Base-by-base conservation (phyloP, 2,888 invertebrate species). In the Caenorhabditis angaria region DNA sequence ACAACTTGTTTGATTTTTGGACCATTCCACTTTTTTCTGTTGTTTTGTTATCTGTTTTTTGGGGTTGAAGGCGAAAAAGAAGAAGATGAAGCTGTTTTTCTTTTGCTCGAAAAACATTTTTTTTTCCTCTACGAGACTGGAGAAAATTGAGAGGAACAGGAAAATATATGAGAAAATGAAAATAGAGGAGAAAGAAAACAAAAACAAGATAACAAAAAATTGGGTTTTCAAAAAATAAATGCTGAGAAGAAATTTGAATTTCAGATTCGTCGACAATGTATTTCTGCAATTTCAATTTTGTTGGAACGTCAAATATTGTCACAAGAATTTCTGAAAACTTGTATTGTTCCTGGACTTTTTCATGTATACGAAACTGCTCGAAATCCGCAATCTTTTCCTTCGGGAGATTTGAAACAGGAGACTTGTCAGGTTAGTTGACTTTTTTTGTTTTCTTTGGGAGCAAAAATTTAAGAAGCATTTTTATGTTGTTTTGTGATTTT, bases 211-310 rank as follows among this genome's bases (percentile, higher is more conserved):
- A 41, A 41, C 10, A 41, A 18, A 14, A 41, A 6, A 41, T n/a
- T n/a, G n/a, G n/a, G n/a, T n/a, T n/a, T n/a, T n/a, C n/a, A n/a
- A n/a, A n/a, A n/a, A n/a, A n/a, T n/a, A n/a, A n/a, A n/a, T n/a
- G n/a, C n/a, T n/a, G n/a, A n/a, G n/a, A n/a, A n/a, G n/a, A n/a
- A n/a, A n/a, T n/a, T n/a, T n/a, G n/a, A n/a, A n/a, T 80, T 85
- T 10, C 87, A 92, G 91, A 91, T 92, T 54, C 90, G 92, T 61
- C 92, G 92, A 85, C 90, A 91, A 54, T 91, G 92, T 51, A 91
- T 92, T 78, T 89, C 90, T 14, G 91, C 92, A 10, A 88, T 93
- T 35, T 87, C 92, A 75, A 89, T 91, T 48, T 88, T 93, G 53
- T 88, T 92, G 82, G 92, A 92, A 86, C 91, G 91, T 74, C 91